phyloP scores from a whole-genome alignment of 2,797 vertebrate genomes.

The Protosalanx chinensis region DNA sequence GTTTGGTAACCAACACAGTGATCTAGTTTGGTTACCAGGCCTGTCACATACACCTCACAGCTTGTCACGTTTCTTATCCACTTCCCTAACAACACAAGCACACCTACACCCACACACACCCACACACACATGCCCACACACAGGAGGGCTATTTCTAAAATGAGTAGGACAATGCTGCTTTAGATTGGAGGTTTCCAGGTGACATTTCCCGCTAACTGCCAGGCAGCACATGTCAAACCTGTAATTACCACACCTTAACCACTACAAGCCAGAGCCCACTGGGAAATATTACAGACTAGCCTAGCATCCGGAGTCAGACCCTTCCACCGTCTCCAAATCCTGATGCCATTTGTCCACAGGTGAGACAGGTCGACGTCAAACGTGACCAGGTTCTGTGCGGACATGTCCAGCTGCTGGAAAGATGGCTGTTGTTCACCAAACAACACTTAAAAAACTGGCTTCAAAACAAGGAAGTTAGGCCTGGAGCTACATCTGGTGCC shows the following conservation, averaged over 20 bases:
- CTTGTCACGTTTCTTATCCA: conserved; percentile 31
- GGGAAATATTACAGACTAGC: background rate
- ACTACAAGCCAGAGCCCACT: background rate
- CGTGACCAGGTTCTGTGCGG: background rate
- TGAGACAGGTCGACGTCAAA: background rate
- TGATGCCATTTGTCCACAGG: background rate
- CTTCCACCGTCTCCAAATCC: background rate
- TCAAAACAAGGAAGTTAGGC: conserved; percentile 38
- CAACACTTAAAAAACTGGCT: background rate
- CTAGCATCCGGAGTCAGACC: background rate
- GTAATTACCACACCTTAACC: background rate
- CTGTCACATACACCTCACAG: conserved; percentile 7
- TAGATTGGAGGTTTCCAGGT: conserved; percentile 46
- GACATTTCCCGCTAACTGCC: conserved; percentile 32
- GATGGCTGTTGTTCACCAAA: background rate
- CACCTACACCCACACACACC: background rate
- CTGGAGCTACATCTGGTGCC: conserved; percentile 36
- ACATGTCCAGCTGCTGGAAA: background rate
- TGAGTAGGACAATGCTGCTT: conserved; percentile 36
- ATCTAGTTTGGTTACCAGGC: background rate
- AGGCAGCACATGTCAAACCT: background rate
- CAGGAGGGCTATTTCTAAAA: conserved; percentile 34
- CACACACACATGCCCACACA: background rate
- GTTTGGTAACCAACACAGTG: no score
- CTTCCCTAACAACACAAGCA: conserved; percentile 5